Base-by-base conservation (phyloP, 2,113 vertebrate genomes). In the Aythya baeri region DNA sequence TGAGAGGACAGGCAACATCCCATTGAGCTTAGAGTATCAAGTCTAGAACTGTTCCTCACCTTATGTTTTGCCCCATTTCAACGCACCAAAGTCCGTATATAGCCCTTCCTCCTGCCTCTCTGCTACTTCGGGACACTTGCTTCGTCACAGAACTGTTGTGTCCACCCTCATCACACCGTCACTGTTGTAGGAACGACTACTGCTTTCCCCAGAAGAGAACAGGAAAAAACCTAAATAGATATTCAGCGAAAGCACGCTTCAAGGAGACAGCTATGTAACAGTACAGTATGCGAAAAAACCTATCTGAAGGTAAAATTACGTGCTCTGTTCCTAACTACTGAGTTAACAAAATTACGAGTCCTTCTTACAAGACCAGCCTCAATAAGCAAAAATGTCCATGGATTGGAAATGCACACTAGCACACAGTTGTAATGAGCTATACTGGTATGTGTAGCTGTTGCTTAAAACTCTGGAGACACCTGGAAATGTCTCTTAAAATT, bases 81-180 rank as follows among this genome's bases (percentile, higher is more conserved):
- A 50, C 17, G 52, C 12, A 68, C 44, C 2, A 55, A 54, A 67
- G 85, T 11, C 17, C 17, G 36, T 67, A 52, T 1, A 27, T 2
- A 83, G 54, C 17, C 41, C 54, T 22, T 68, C 38, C 31, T 75
- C n/a, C 68, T 46, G 46, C 36, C 49, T 57, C n/a, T 72, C 63
- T 55, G 29, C 36, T 66, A 71, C 11, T 41, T 57, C 20, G 32
- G 58, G 72, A 65, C 20, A n/a, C 2, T 17, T 17, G 36, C 36
- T 59, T 67, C 1, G 2, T 44, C 71, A 15, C 34, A 57, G 32
- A n/a, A 55, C 14, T 43, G 22, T 3, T 1, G 2, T 22, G 62
- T 44, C 17, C 49, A 72, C 44, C 18, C 32, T 88, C 34, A 38
- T 0, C 1, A 62, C 52, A 82, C 15, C 0, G 0, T 13, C 0